phyloP scores from a whole-genome alignment of 1,140 invertebrate species.

The Bicyclus anynana region DNA sequence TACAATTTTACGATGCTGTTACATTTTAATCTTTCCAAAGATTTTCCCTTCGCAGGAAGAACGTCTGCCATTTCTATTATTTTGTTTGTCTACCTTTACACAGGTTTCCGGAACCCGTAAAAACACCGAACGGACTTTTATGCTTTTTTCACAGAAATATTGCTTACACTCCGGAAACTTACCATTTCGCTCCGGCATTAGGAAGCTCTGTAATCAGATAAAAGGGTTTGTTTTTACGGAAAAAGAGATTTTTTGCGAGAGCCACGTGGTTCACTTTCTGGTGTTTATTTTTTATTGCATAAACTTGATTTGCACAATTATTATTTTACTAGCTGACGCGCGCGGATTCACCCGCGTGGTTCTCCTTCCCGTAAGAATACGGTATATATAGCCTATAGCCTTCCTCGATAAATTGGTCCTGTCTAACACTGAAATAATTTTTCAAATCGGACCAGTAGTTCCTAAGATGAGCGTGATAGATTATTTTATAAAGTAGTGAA shows the following conservation, averaged over 20 bases:
- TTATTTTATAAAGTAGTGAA: too few species aligned
- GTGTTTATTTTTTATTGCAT: not conserved
- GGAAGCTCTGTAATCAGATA: slow-evolving; percentile 2
- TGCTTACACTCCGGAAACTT: slow-evolving; percentile 4
- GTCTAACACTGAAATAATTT: too few species aligned
- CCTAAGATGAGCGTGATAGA: too few species aligned
- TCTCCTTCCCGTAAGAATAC: too few species aligned
- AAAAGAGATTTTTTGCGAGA: not conserved
- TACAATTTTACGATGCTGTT: not conserved
- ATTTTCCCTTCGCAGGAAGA: not conserved
- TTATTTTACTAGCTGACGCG: too few species aligned
- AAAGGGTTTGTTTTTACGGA: not conserved
- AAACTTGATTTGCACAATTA: too few species aligned
- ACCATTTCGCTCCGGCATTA: slow-evolving; percentile 2
- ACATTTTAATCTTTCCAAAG: not conserved
- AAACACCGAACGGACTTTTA: slow-evolving; percentile 6
- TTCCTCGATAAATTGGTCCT: too few species aligned
- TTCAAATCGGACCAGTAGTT: too few species aligned
- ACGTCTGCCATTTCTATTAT: not conserved
- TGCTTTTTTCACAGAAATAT: slow-evolving; percentile 1
- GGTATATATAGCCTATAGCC: too few species aligned
- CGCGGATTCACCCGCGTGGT: too few species aligned
- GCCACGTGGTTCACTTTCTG: not conserved
- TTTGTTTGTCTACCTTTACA: slow-evolving; percentile 6
- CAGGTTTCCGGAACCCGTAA: slow-evolving; percentile 4